Conservation (phyloP, 2,113 vertebrate species). For the Marmota flaviventris region DNA sequence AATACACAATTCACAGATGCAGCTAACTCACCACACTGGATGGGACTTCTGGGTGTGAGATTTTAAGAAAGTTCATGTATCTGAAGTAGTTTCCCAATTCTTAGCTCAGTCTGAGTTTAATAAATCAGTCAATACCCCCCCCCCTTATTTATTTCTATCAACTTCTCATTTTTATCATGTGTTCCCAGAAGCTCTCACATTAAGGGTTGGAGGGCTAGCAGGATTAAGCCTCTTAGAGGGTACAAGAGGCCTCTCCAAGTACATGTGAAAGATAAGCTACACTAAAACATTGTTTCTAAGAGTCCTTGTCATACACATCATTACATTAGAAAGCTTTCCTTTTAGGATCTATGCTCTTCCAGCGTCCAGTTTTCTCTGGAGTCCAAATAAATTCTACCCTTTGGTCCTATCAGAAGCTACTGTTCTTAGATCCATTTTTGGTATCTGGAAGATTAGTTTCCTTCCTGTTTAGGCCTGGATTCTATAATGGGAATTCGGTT, state of each 20-base stretch:
- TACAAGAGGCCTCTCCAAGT: background rate
- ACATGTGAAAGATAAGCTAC: background rate
- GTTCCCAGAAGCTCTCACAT: no score
- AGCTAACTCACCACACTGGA: background rate
- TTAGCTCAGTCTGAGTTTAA: background rate
- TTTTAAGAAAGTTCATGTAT: conserved; percentile 44
- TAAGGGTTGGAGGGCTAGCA: no score
- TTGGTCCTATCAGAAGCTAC: background rate
- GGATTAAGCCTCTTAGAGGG: background rate
- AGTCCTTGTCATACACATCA: background rate
- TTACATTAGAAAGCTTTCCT: background rate
- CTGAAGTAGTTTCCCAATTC: conserved; percentile 1
- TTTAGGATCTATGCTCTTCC: background rate
- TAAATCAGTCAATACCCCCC: background rate
- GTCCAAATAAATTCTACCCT: conserved; percentile 31
- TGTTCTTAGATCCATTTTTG: conserved; percentile 54
- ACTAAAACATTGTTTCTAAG: background rate
- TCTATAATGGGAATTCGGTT: conserved; percentile 16
- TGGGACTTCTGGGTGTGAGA: background rate
- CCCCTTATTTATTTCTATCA: background rate
- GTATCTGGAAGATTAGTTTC: conserved; percentile 53
- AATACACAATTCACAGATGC: background rate
- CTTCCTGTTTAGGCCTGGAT: conserved; percentile 35
- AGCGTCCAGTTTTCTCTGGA: background rate
- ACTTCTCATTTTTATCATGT: background rate